phyloP scores from a whole-genome alignment of 2,888 invertebrate genomes.

The Volucella zonaria region DNA sequence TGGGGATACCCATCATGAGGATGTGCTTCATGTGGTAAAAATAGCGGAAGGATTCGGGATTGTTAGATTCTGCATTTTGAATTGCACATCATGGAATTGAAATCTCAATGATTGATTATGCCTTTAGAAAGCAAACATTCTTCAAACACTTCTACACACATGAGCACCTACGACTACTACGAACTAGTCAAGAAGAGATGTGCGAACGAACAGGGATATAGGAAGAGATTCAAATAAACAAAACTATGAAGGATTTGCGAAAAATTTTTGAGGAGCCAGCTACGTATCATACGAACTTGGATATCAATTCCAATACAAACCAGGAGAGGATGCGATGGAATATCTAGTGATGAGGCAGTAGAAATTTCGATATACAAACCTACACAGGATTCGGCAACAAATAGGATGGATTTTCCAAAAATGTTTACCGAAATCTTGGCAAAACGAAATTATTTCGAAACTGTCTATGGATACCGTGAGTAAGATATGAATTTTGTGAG shows the following conservation, averaged over 20 bases:
- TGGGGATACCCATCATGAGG: not conserved
- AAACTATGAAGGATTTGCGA: conserved; percentile 37
- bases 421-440: no score
- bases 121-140: conserved; percentile 76
- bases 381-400: not conserved
- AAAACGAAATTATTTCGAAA: no score
- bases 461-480: no score
- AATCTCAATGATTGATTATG: conserved; percentile 81
- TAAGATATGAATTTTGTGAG: no score
- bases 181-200: no score
- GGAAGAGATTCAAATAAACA: conserved; percentile 16
- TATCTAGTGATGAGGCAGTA: not conserved
- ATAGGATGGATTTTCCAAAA: not conserved
- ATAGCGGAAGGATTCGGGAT: conserved; percentile 36
- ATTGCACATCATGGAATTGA: conserved; percentile 60
- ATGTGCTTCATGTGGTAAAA: conserved; percentile 29
- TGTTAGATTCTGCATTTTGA: no score
- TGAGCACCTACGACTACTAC: not conserved
- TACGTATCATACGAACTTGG: not conserved
- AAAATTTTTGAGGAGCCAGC: conserved; percentile 6
- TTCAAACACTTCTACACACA: conserved; percentile 22
- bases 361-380: not conserved
- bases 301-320: conserved; percentile 35
- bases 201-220: not conserved
- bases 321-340: not conserved